phyloP scores from a whole-genome alignment of 2,888 invertebrate genomes.

The Catocala fraxini region DNA sequence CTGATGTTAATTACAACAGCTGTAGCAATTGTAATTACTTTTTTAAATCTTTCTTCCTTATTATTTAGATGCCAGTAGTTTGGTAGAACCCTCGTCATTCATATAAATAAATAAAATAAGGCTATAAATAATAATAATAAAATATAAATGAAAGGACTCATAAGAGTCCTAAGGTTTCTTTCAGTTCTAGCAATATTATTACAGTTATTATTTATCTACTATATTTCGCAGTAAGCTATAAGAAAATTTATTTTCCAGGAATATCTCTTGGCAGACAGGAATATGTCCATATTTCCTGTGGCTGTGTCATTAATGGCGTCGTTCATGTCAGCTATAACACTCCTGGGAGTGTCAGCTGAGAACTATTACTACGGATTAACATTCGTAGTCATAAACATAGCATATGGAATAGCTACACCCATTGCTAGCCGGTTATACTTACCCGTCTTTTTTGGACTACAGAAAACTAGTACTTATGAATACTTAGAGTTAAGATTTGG shows the following conservation, averaged over 20 bases:
- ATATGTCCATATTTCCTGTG: conserved; percentile 93
- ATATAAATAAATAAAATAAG: no score
- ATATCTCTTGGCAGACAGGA: conserved; percentile 93
- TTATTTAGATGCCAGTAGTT: no score
- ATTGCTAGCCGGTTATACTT: conserved; percentile 92
- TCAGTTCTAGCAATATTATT: background rate
- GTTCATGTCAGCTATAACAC: conserved; percentile 96
- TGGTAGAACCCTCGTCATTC: no score
- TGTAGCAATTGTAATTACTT: no score
- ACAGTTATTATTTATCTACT: no score
- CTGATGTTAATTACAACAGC: no score
- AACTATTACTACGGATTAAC: conserved; percentile 94
- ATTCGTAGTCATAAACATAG: conserved; percentile 92
- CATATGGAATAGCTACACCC: conserved; percentile 92
- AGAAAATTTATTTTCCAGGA: conserved; percentile 85
- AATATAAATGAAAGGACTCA: no score
- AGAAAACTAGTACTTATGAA: conserved; percentile 96
- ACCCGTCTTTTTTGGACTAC: conserved; percentile 94
- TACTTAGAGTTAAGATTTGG: conserved; percentile 97
- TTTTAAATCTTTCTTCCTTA: no score
- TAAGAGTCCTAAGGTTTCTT: no score
- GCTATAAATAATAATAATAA: no score
- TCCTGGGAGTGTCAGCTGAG: conserved; percentile 96
- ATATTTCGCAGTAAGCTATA: no score
- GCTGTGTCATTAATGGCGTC: conserved; percentile 97